A percentile compares a stretch with the other conserved stretches of the same genome.
These are phyloP conservation scores for Sigmodon hispidus DNA, from an alignment of 2,113 vertebrate species.

Conservation along the genomic window DNA sequence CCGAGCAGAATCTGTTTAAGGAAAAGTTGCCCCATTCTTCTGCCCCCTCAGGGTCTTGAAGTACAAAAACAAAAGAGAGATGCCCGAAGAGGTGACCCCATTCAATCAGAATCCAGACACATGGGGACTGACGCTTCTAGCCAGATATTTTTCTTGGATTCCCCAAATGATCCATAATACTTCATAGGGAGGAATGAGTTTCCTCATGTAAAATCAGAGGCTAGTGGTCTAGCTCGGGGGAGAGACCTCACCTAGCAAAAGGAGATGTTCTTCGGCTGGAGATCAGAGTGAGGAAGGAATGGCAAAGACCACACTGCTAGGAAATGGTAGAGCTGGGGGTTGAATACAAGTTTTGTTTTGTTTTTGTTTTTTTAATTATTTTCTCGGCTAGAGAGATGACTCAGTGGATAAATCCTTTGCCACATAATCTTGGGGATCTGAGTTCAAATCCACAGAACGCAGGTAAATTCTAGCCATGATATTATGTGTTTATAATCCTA, in stretches of 20 bases:
- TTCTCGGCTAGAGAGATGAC: not conserved
- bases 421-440: not conserved
- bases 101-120: not conserved
- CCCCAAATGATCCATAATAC: not conserved
- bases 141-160: not conserved
- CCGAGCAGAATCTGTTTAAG: slow-evolving; percentile 78
- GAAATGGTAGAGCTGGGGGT: not conserved
- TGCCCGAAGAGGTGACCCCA: not conserved
- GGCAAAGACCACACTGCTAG: not conserved
- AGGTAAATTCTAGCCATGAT: not conserved
- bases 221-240: not conserved
- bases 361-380: not conserved
- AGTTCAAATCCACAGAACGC: not conserved
- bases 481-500: not conserved
- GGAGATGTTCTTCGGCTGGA: not conserved
- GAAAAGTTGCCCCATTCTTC: slow-evolving; percentile 81
- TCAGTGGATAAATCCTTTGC: not conserved
- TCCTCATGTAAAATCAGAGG: not conserved
- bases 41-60: slow-evolving; percentile 74
- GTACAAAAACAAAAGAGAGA: slow-evolving; percentile 66
- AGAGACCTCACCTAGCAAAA: not conserved
- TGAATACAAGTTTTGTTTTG: not conserved
- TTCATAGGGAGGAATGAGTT: slow-evolving; percentile 14
- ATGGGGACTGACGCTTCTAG: not conserved
- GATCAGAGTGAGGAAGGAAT: too few relatives aligned